These are phyloP conservation scores for Lasioglossum oenotherae DNA, from an alignment of 2,888 invertebrate species.

Conservation along the genomic window DNA sequence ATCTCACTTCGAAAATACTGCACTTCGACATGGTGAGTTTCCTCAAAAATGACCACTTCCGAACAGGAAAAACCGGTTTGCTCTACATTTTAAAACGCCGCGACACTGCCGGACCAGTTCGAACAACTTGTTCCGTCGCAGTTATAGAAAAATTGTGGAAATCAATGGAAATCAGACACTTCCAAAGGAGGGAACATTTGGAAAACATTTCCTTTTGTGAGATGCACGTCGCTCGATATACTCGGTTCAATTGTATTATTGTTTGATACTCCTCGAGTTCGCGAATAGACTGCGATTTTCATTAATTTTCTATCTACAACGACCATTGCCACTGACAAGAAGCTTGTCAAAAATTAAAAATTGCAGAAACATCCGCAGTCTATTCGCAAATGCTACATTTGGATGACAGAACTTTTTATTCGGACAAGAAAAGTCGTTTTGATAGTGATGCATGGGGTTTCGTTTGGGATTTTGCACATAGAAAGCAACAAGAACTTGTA, in stretches of 20 bases:
- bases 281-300: too few relatives aligned
- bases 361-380: too few relatives aligned
- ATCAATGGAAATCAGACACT: too few relatives aligned
- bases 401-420: neutral
- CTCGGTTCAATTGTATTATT: neutral
- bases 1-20: constrained; percentile 92
- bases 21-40: constrained; percentile 90
- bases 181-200: neutral
- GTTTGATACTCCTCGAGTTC: neutral
- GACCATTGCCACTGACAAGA: too few relatives aligned
- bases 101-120: neutral
- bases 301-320: too few relatives aligned
- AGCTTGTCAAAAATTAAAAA: too few relatives aligned
- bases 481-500: neutral
- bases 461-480: neutral
- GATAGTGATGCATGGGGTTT: neutral
- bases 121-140: neutral
- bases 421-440: neutral
- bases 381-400: neutral
- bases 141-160: neutral
- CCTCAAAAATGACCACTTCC: neutral
- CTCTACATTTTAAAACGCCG: neutral
- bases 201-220: neutral
- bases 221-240: neutral
- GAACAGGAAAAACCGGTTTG: constrained; percentile 7